Conservation (phyloP, 1,140 invertebrate species). For the Procambarus virginalis region DNA sequence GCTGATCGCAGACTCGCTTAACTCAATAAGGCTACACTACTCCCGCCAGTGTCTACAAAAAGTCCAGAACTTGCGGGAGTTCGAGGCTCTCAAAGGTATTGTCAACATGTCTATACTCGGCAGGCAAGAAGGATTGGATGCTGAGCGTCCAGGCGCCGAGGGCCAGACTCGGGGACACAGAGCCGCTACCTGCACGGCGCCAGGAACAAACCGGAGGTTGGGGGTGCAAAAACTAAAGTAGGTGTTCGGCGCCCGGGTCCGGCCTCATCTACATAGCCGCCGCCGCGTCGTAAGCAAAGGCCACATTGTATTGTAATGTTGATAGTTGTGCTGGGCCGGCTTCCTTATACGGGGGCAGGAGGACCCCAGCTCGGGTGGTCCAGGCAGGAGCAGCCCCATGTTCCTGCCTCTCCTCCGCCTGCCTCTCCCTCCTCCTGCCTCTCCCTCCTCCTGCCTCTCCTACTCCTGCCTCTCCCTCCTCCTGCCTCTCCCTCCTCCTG, state of each 20-base stretch:
- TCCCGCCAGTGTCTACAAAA: no score
- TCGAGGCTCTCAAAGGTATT: no score
- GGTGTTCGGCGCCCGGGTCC: background rate
- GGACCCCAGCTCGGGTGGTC: no score
- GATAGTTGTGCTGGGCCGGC: background rate
- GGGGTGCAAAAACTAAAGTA: background rate
- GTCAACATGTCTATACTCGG: no score
- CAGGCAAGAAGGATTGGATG: background rate
- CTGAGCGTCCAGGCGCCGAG: no score
- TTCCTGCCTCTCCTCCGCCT: background rate
- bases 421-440: background rate
- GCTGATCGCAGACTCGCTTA: no score
- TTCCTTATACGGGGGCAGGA: background rate
- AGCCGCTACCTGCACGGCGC: background rate
- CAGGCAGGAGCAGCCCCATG: no score
- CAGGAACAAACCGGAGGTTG: background rate
- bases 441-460: no score
- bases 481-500: background rate
- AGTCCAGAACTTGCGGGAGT: no score
- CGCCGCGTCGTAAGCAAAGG: background rate
- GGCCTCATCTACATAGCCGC: conserved; percentile 8
- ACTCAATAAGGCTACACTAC: no score
- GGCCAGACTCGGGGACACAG: no score
- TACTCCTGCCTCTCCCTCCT: background rate
- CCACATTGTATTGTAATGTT: conserved; percentile 18